These are phyloP conservation scores for Danio kyathit DNA, from an alignment of 2,797 vertebrate species.

Conservation along the genomic window DNA sequence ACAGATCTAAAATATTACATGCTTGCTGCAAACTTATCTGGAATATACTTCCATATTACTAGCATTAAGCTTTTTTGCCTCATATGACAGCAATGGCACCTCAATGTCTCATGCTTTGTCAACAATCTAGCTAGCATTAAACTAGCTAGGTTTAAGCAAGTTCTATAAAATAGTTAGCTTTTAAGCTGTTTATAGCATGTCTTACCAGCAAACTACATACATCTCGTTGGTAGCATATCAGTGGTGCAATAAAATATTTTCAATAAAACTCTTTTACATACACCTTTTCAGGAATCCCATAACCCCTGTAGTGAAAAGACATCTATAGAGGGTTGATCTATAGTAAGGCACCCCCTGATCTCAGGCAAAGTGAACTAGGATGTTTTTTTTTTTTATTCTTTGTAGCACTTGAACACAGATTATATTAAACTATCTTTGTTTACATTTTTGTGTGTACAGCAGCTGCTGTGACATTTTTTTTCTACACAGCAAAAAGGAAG, in stretches of 20 bases:
- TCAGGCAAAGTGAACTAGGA: slow-evolving; percentile 66
- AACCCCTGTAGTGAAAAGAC: slow-evolving; percentile 81
- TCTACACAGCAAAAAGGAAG: neutral
- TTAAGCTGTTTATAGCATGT: slow-evolving; percentile 16
- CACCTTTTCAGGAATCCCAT: slow-evolving; percentile 36
- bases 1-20: slow-evolving; percentile 42
- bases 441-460: neutral
- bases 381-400: neutral
- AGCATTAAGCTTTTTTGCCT: slow-evolving; percentile 33
- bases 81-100: slow-evolving; percentile 37
- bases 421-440: neutral
- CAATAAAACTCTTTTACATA: neutral
- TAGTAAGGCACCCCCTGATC: slow-evolving; percentile 83
- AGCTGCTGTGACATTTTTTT: neutral
- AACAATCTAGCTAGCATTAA: slow-evolving; percentile 33
- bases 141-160: slow-evolving; percentile 28
- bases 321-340: slow-evolving; percentile 83
- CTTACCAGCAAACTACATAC: slow-evolving; percentile 34
- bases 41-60: slow-evolving; percentile 18
- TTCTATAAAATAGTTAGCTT: slow-evolving; percentile 9
- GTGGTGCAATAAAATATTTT: slow-evolving; percentile 6
- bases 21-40: slow-evolving; percentile 49
- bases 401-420: neutral
- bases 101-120: slow-evolving; percentile 46
- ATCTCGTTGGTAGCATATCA: slow-evolving; percentile 6